Evolutionary conservation across 23 tunicate genomes (phyloP), one percentile per base, ranked within the genome.

Genomic region (Botrylloides violaceus): DNA sequence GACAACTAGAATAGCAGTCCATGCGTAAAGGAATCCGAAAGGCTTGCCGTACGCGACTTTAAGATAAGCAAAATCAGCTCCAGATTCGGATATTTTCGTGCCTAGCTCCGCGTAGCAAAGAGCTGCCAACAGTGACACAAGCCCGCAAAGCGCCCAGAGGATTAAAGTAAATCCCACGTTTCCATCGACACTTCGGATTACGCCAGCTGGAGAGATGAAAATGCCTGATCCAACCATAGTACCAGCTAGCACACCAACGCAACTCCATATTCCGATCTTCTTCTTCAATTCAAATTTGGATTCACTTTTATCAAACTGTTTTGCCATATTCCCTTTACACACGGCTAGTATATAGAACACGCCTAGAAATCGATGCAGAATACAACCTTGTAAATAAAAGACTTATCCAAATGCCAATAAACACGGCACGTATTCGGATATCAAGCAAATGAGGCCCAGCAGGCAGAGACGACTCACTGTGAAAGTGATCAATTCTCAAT

Each of bases 171-270:
- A 34, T 3, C 95, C 95, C 57, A 87, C 85, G 39, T 82, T 87
- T 0, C 82, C 82, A 39, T 87, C 76, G 18, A 73, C 72, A 7
- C 82, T 81, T n/a, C 60, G 78, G 20, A 87, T 55, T 0, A 87
- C 86, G 4, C 95, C 95, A 3, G 73, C 85, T 5, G 95, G 95
- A 1, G 86, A 80, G 21, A 71, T 82, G 55, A 87, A 87, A 70
- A 87, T 87, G 2, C 95, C 95, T 4, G 95, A 87, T 20, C 95
- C 95, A 35, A 87, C 95, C 86, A 87, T 87, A 24, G 94, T 79
- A 1, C 96, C 83, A 26, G 83, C 70, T 4, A 81, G 50, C 22
- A 79, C 23, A 6, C 79, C 84, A 21, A 84, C 35, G 0, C 76
- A 73, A 18, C 82, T 79, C 30, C 50, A 50, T 29, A 83, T 49